These are phyloP conservation scores for Clarias gariepinus DNA, from an alignment of 2,113 vertebrate species.

Conservation along the genomic window DNA sequence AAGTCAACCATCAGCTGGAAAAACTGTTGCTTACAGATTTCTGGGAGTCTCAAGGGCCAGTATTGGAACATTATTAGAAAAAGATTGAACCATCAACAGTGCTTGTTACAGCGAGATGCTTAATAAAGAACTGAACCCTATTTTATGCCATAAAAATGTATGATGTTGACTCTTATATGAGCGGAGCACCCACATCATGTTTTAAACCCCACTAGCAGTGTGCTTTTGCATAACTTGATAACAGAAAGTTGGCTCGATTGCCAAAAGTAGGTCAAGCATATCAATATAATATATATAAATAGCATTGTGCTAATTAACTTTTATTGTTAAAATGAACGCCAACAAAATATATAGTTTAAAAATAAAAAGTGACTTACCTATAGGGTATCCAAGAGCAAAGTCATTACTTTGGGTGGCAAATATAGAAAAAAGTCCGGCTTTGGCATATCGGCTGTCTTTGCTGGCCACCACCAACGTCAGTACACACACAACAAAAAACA, in stretches of 20 bases:
- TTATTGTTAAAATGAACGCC: too few relatives aligned
- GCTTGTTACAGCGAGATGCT: too few relatives aligned
- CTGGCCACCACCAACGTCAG: slow-evolving; percentile 86
- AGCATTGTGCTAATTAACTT: neutral
- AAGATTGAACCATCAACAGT: too few relatives aligned
- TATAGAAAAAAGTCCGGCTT: slow-evolving; percentile 95
- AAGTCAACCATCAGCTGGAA: too few relatives aligned
- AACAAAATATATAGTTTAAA: neutral
- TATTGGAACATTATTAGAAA: too few relatives aligned
- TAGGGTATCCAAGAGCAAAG: slow-evolving; percentile 96
- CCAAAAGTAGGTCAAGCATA: neutral
- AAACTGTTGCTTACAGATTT: too few relatives aligned
- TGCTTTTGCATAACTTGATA: neutral
- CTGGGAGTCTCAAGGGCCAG: too few relatives aligned
- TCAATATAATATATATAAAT: neutral
- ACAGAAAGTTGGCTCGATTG: neutral
- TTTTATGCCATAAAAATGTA: neutral
- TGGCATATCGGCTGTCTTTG: slow-evolving; percentile 86
- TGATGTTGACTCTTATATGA: neutral
- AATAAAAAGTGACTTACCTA: slow-evolving; percentile 78
- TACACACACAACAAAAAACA: slow-evolving; percentile 86
- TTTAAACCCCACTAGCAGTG: neutral
- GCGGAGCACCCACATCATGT: neutral
- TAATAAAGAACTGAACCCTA: too few relatives aligned
- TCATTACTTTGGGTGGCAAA: slow-evolving; percentile 99